A percentile compares a stretch with the other conserved stretches of the same genome.
phyloP scores from a whole-genome alignment of 2,888 invertebrate species.

The Pedicia rivosa region DNA sequence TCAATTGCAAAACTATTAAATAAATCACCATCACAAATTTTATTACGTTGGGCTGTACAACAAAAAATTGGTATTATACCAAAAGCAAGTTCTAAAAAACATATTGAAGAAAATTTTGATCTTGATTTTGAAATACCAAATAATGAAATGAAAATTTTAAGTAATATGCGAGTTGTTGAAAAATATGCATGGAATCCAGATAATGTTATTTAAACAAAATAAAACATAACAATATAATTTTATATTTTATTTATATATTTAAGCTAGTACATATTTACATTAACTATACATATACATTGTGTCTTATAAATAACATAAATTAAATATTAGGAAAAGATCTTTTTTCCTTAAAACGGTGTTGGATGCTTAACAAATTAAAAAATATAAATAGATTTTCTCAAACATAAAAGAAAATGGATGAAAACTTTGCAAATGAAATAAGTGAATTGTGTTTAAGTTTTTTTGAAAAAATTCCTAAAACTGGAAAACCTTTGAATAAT shows the following conservation, averaged over 20 bases:
- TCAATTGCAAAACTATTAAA: slow-evolving; percentile 40
- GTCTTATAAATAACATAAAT: too few relatives aligned
- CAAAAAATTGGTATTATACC: slow-evolving; percentile 53
- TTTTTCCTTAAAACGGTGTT: too few relatives aligned
- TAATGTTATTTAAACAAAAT: slow-evolving; percentile 28
- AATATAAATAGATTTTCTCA: too few relatives aligned
- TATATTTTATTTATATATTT: too few relatives aligned
- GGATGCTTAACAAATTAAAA: too few relatives aligned
- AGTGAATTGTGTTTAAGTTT: slow-evolving; percentile 41
- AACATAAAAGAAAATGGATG: slow-evolving; percentile 1
- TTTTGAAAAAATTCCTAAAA: slow-evolving; percentile 46
- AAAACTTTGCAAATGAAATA: slow-evolving; percentile 27
- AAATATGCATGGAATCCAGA: slow-evolving; percentile 45
- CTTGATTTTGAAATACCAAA: slow-evolving; percentile 40
- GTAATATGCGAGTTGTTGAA: slow-evolving; percentile 26
- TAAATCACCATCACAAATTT: slow-evolving; percentile 44
- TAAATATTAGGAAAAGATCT: too few relatives aligned
- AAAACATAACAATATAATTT: too few relatives aligned
- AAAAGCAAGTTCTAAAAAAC: slow-evolving; percentile 39
- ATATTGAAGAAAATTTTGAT: slow-evolving; percentile 41
- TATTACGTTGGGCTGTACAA: slow-evolving; percentile 61
- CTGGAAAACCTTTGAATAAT: slow-evolving; percentile 53
- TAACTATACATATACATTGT: too few relatives aligned
- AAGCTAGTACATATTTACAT: too few relatives aligned
- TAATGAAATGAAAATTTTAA: slow-evolving; percentile 35